These are phyloP conservation scores for Rotaria sp. DNA, from an alignment of 2,888 invertebrate species.

Conservation along the genomic window DNA sequence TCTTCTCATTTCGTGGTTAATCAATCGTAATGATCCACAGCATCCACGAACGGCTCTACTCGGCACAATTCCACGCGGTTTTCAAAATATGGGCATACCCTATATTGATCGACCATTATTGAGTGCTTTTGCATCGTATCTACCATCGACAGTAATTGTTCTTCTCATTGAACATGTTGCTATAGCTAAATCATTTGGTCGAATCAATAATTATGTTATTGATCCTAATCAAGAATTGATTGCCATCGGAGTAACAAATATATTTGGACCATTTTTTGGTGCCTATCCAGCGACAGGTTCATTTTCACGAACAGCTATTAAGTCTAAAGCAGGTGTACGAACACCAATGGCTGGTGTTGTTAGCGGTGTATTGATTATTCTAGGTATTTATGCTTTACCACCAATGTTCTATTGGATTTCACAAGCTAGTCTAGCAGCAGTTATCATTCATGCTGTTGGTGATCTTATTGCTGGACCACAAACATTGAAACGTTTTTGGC, in stretches of 20 bases:
- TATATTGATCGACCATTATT: too few relatives aligned
- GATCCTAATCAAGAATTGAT: slow-evolving; percentile 86
- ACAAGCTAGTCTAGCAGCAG: slow-evolving; percentile 70
- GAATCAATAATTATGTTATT: too few relatives aligned
- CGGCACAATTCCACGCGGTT: too few relatives aligned
- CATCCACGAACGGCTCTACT: too few relatives aligned
- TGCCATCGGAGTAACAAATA: slow-evolving; percentile 70
- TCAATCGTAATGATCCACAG: too few relatives aligned
- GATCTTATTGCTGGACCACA: not conserved
- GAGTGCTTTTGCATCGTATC: too few relatives aligned
- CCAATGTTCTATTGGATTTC: slow-evolving; percentile 72
- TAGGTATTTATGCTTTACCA: slow-evolving; percentile 76
- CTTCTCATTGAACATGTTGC: too few relatives aligned
- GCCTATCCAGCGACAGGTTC: slow-evolving; percentile 71
- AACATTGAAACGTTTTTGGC: not conserved
- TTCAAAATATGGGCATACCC: too few relatives aligned
- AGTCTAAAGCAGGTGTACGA: not conserved
- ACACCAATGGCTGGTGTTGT: slow-evolving; percentile 45
- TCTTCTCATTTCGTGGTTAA: too few relatives aligned
- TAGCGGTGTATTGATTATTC: slow-evolving; percentile 70
- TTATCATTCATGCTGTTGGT: slow-evolving; percentile 77
- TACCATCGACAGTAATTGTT: too few relatives aligned
- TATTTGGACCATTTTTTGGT: slow-evolving; percentile 72
- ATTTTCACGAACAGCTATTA: slow-evolving; percentile 48
- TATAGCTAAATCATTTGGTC: too few relatives aligned